phyloP scores from a whole-genome alignment of 2,888 invertebrate species.

The Sphecodes monilicornis region DNA sequence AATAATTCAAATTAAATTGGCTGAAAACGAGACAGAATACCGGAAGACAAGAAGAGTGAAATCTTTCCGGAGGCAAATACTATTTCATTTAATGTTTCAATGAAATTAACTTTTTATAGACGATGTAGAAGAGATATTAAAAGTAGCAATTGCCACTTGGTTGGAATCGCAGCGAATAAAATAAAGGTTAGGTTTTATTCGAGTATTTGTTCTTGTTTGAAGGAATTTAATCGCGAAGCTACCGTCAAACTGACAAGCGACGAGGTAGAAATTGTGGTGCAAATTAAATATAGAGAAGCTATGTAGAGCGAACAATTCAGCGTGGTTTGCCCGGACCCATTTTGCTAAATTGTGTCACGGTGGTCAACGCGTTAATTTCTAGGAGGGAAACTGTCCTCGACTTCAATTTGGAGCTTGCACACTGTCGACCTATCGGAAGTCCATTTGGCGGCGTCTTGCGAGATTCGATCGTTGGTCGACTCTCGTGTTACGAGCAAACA shows the following conservation, averaged over 20 bases:
- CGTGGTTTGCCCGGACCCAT: not conserved
- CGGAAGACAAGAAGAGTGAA: not conserved
- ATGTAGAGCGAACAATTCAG: not conserved
- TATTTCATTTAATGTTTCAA: not conserved
- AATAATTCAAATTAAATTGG: not conserved
- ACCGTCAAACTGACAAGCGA: not conserved
- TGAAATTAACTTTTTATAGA: not conserved
- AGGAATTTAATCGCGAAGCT: not conserved
- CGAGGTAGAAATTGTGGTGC: not conserved
- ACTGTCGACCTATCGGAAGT: not conserved
- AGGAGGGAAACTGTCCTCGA: not conserved
- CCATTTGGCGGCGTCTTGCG: not conserved
- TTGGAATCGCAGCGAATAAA: not conserved
- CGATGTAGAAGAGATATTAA: not conserved
- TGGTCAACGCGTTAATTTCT: not conserved
- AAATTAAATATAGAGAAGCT: not conserved
- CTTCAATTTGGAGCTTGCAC: not conserved
- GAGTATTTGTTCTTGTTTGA: not conserved
- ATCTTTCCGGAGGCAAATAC: not conserved
- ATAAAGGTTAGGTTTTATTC: not conserved
- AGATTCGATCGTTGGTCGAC: not conserved
- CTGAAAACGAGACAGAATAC: not conserved
- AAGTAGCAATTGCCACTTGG: not conserved
- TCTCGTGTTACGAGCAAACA: not conserved
- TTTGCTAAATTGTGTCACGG: not conserved